phyloP scores from a whole-genome alignment of 2,113 vertebrate genomes.

The Pao palembangensis region DNA sequence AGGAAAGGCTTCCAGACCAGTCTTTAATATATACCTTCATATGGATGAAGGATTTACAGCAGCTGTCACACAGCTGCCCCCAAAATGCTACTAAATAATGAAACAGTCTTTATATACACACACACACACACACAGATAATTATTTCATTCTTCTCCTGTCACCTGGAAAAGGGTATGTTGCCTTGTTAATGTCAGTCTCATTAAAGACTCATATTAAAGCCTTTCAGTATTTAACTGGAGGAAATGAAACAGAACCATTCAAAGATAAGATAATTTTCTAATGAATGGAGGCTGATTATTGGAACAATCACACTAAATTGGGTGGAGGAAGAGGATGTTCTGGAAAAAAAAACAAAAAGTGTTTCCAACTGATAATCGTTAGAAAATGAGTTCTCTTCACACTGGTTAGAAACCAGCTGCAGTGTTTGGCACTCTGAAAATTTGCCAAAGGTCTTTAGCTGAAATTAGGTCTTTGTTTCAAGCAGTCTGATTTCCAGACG shows the following conservation, averaged over 20 bases:
- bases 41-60: too few species aligned
- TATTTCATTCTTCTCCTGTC: conserved; percentile 19
- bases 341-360: conserved; percentile 24
- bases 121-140: background rate
- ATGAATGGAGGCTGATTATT: conserved; percentile 33
- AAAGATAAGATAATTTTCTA: conserved; percentile 14
- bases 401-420: conserved; percentile 9
- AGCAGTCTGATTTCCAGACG: too few species aligned
- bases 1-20: background rate
- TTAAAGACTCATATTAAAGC: conserved; percentile 6
- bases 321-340: conserved; percentile 5
- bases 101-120: too few species aligned
- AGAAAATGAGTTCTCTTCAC: conserved; percentile 20
- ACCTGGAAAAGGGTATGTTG: background rate
- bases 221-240: conserved; percentile 5
- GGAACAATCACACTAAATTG: conserved; percentile 18
- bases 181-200: conserved; percentile 14
- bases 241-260: conserved; percentile 14
- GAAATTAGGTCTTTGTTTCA: too few species aligned
- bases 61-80: too few species aligned
- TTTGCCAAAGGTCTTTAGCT: too few species aligned
- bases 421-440: too few species aligned
- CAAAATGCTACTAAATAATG: too few species aligned
- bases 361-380: conserved; percentile 1
- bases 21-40: too few species aligned